A percentile compares a stretch with the other conserved stretches of the same genome.
Evolutionary conservation across 1,140 invertebrate species (phyloP).

Genomic region (Aphelenchoides besseyi): DNA sequence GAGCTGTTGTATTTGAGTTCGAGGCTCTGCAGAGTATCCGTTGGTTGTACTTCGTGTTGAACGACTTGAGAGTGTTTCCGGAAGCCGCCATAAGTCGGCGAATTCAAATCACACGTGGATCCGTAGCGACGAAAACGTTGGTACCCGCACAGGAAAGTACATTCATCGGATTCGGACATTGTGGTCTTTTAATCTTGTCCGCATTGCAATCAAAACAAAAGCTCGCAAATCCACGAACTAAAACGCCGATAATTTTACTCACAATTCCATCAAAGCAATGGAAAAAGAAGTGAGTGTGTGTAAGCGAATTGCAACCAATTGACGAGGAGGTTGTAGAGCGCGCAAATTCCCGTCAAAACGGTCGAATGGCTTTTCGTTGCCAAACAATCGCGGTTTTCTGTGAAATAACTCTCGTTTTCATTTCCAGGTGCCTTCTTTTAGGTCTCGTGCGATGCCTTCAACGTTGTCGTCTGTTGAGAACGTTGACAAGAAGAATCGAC

Average conservation of each 20-base stretch:
- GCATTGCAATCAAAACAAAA: background rate
- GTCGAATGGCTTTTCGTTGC: too few species aligned
- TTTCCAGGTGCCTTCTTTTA: background rate
- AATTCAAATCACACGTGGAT: constrained; percentile 29
- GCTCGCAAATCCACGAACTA: background rate
- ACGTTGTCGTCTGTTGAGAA: background rate
- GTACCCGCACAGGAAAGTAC: constrained; percentile 38
- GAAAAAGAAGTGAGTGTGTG: too few species aligned
- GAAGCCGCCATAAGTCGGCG: background rate
- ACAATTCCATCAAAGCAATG: too few species aligned
- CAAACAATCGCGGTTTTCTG: too few species aligned
- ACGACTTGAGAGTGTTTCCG: constrained; percentile 26
- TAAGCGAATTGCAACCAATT: too few species aligned
- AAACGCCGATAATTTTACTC: background rate
- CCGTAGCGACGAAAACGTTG: constrained; percentile 41
- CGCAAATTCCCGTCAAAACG: too few species aligned
- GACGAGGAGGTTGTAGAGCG: too few species aligned
- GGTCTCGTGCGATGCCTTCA: background rate
- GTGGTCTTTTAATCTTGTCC: background rate
- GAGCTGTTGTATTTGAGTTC: constrained; percentile 38
- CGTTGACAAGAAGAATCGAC: background rate
- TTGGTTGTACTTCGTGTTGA: constrained; percentile 30
- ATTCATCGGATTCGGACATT: constrained; percentile 21
- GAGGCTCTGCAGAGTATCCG: constrained; percentile 33
- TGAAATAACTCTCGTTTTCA: background rate